Evolutionary conservation across 2,113 vertebrate species (phyloP).

Genomic region (Anoura caudifer): DNA sequence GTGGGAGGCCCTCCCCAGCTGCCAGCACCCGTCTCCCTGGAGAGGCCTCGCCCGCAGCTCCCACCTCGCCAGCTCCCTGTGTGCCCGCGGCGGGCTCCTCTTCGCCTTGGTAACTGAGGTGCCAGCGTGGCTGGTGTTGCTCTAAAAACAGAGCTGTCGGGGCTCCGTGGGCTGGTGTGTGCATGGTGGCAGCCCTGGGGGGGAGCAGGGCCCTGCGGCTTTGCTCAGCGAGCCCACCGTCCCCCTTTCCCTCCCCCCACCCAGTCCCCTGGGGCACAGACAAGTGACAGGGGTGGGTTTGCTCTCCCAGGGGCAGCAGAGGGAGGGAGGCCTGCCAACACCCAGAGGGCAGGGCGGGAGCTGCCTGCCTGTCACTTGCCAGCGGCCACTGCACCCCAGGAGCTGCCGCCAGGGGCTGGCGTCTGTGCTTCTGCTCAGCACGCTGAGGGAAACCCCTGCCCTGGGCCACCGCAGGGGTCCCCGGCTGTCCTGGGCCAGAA

Average conservation of each 20-base stretch:
- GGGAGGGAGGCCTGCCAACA: background rate
- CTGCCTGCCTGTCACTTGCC: background rate
- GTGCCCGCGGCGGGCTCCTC: background rate
- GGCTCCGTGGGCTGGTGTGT: slow-evolving; percentile 16
- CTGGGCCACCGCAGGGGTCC: background rate
- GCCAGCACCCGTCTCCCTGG: background rate
- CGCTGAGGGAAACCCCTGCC: too few species aligned
- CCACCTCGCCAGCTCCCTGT: background rate
- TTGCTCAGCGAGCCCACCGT: background rate
- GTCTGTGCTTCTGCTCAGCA: background rate
- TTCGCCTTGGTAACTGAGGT: slow-evolving; percentile 57
- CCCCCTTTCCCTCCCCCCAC: background rate
- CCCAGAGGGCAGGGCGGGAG: accelerated
- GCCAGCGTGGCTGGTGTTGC: background rate
- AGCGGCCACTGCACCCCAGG: accelerated
- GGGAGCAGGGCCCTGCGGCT: background rate
- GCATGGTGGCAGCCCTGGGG: background rate
- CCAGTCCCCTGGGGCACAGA: background rate
- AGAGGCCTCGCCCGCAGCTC: background rate
- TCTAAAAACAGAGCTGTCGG: slow-evolving; percentile 33
- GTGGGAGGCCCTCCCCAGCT: background rate
- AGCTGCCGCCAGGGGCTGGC: background rate
- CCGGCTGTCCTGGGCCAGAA: background rate
- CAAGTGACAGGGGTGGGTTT: background rate
- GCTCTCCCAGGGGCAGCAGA: background rate